phyloP scores from a whole-genome alignment of 2,888 invertebrate genomes.

The Apoda limacodes region DNA sequence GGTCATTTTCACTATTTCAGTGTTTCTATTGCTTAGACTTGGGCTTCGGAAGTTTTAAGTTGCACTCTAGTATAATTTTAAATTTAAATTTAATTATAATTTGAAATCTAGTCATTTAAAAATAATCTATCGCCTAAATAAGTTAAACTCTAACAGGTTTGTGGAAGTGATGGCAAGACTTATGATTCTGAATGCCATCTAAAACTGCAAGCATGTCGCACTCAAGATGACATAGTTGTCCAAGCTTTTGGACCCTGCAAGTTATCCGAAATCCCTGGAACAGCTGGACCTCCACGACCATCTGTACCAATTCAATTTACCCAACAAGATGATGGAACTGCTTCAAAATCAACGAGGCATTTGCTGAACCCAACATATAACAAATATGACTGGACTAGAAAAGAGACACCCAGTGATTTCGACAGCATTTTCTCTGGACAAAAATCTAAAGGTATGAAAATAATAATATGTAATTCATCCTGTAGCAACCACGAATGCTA shows the following conservation, averaged over 20 bases:
- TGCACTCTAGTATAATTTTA: too few relatives aligned
- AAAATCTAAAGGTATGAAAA: constrained; percentile 50
- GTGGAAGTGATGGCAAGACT: constrained; percentile 84
- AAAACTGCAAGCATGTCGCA: constrained; percentile 83
- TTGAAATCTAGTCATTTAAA: too few relatives aligned
- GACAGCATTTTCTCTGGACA: constrained; percentile 49
- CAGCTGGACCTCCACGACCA: constrained; percentile 81
- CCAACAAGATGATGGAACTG: constrained; percentile 80
- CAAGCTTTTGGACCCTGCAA: constrained; percentile 82
- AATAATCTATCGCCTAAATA: too few relatives aligned
- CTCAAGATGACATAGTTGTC: constrained; percentile 82
- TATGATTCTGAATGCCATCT: constrained; percentile 88
- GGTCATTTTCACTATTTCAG: too few relatives aligned
- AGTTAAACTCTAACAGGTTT: constrained; percentile 73
- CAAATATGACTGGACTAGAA: constrained; percentile 71
- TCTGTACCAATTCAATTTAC: constrained; percentile 84
- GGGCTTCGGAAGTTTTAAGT: too few relatives aligned
- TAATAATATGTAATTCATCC: too few relatives aligned
- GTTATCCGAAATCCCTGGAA: constrained; percentile 76
- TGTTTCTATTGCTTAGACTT: too few relatives aligned
- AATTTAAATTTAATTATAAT: too few relatives aligned
- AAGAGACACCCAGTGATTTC: constrained; percentile 61
- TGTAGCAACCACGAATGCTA: too few relatives aligned
- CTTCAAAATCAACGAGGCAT: constrained; percentile 85
- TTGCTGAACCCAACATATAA: constrained; percentile 76